Base-by-base conservation (phyloP, 2,888 invertebrate species). In the Nebria brevicollis region DNA sequence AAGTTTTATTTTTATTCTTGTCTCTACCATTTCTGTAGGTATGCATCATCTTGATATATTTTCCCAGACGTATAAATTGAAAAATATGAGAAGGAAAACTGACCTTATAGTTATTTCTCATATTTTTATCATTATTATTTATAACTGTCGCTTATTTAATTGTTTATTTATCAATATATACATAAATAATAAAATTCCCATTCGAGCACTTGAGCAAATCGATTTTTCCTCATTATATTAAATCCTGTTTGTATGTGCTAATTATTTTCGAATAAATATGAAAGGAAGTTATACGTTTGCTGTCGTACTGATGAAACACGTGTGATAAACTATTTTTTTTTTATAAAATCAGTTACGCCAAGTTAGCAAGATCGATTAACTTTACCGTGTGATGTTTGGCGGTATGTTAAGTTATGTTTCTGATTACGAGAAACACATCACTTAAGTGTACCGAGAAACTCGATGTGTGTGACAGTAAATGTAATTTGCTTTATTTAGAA, bases 401-500 rank as follows among this genome's bases (percentile, higher is more conserved):
- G 70, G 70, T 10, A 20, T 25, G 70, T 11, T 15, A 70, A 70
- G 20, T 34, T 26, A 20, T 15, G 15, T 70, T 70, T 70, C 54
- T 11, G 70, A 70, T 70, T 70, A 70, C 70, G 11, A 26, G 26
- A 26, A 70, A 70, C 20, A 70, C 70, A 70, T 26, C 54, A 54
- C 54, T 54, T 54, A 54, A 54, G 11, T 70, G 10, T 70, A 70
- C 70, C 70, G 15, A 70, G 70, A 70, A 70, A 70, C 70, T 11
- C 11, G 5, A 25, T 15, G 13, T 26, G 70, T 70, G 25, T 70
- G 70, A 70, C 70, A 70, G 70, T 70, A 15, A 70, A 70, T 10
- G 70, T 34, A 25, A 54, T 54, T 54, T 54, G 70, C 70, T 70
- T 70, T 70, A 70, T 15, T 70, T 26, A 34, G 70, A 70, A 70